Evolutionary conservation across 64 coral and sea anemone genomes (phyloP).

Genomic region (Dendrophyllia cribrosa): DNA sequence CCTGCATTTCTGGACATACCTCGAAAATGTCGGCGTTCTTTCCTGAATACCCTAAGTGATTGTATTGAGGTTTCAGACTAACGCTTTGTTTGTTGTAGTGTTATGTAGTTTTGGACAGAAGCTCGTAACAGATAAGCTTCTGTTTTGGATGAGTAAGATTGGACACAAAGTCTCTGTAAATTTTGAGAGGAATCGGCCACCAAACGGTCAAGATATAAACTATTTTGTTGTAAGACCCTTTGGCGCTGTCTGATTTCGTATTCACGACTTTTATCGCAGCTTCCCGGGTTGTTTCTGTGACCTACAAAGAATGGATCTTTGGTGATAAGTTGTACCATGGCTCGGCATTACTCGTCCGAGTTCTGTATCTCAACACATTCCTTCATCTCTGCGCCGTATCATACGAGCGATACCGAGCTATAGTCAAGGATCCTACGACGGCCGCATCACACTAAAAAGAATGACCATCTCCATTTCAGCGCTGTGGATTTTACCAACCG

Average conservation of each 20-base stretch:
- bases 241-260: conserved; percentile 25
- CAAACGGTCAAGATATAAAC: too few species aligned
- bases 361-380: background rate
- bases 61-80: too few species aligned
- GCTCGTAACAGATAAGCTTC: too few species aligned
- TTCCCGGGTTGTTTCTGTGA: background rate
- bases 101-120: too few species aligned
- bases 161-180: too few species aligned
- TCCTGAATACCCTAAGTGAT: too few species aligned
- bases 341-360: background rate
- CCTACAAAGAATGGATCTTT: conserved; percentile 8
- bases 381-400: conserved; percentile 15
- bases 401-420: conserved; percentile 18
- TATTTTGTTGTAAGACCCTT: too few species aligned
- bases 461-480: background rate
- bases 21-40: too few species aligned
- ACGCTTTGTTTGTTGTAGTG: too few species aligned
- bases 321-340: background rate
- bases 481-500: background rate
- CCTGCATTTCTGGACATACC: too few species aligned
- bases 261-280: background rate
- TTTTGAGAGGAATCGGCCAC: too few species aligned
- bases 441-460: background rate
- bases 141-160: too few species aligned
- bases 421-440: conserved; percentile 6